phyloP scores from a whole-genome alignment of 2,888 invertebrate species.

The Pyrochroa serraticornis region DNA sequence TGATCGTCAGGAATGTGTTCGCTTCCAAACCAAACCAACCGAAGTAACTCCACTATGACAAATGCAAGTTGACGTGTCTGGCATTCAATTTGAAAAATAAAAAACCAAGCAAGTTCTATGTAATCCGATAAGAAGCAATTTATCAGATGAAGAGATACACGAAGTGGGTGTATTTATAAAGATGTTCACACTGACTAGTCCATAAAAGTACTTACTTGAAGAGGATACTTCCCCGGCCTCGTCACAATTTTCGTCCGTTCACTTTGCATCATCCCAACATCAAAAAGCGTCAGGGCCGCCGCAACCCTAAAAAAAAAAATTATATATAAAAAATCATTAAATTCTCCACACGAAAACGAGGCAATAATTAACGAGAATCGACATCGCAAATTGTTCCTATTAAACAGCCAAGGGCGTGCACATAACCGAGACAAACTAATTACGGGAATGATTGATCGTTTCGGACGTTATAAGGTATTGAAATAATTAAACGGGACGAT shows the following conservation, averaged over 20 bases:
- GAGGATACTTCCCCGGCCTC: constrained; percentile 42
- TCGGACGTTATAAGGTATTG: constrained; percentile 12
- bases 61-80: background rate
- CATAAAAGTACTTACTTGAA: constrained; percentile 40
- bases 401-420: too few relatives aligned
- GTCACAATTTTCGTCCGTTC: constrained; percentile 36
- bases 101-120: constrained; percentile 17
- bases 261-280: constrained; percentile 44
- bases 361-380: constrained; percentile 16
- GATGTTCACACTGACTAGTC: constrained; percentile 27
- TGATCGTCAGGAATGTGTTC: too few relatives aligned
- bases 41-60: background rate
- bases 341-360: constrained; percentile 13
- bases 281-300: constrained; percentile 44
- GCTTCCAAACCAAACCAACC: too few relatives aligned
- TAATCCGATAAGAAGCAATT: constrained; percentile 29
- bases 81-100: background rate
- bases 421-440: constrained; percentile 36
- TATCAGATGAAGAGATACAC: constrained; percentile 25
- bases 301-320: constrained; percentile 48
- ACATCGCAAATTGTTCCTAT: too few relatives aligned
- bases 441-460: constrained; percentile 45
- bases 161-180: constrained; percentile 29
- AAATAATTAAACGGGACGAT: constrained; percentile 48
- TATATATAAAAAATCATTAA: constrained; percentile 7